Base-by-base conservation (phyloP, 2,113 vertebrate species). In the Macaca nemestrina region DNA sequence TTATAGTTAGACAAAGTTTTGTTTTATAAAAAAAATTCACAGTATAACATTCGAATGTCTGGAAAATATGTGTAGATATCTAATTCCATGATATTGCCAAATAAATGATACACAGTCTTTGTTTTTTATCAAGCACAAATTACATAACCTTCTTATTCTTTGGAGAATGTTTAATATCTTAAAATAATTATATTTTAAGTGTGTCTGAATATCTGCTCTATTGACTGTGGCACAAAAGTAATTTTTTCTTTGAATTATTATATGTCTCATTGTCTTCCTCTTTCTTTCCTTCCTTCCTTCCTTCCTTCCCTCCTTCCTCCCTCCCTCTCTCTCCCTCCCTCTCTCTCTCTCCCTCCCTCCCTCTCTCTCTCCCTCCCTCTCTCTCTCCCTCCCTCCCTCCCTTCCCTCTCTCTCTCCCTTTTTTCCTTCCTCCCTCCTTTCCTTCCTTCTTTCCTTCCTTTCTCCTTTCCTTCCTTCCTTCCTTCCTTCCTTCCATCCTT, bases 181-280 rank as follows among this genome's bases (percentile, higher is more conserved):
- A 72, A 94, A 79, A 73, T 78, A 78, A 50, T n/a, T 76, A 52
- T 75, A 93, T 83, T 94, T 91, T 27, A 88, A 88, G 57, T 92
- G 48, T 90, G 25, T 68, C 35, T 89, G 70, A 87, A 68, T 64
- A 67, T 83, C 68, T 88, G 20, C 55, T 93, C n/a, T 88, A 52
- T 40, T 59, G 68, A 75, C 79, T 35, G 83, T 43, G 89, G 59
- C 70, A 68, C 22, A 8, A 43, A 55, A 94, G 79, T 1, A 40
- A 25, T 25, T 78, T 92, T 92, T 94, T 45, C 94, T 70, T 93
- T 72, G 64, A 87, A 86, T 86, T 70, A 50, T 68, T 95, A 12
- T 95, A 12, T 2, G 50, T 61, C 32, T 76, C 27, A 6, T 30
- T 64, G 30, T 64, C 61, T 12, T 61, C 25, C 25, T 30, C 27